A percentile compares a stretch with the other conserved stretches of the same genome.
Conservation (phyloP, 2,888 invertebrate genomes). For the Andrena bicolor region DNA sequence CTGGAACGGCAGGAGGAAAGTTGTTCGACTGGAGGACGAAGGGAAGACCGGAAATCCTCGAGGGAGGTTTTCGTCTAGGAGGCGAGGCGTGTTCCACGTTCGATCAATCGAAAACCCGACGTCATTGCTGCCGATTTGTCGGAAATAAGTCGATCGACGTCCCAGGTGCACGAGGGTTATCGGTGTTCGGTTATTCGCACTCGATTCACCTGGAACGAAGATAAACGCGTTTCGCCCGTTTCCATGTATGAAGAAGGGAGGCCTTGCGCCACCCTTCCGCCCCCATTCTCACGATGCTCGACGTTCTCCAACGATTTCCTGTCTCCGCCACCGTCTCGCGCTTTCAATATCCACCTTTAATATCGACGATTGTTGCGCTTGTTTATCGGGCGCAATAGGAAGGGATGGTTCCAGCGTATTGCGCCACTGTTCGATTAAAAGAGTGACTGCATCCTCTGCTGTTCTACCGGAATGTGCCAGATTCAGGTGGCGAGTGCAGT, state of each 20-base stretch:
- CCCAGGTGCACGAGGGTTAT: slow-evolving; percentile 75
- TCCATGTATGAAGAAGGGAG: slow-evolving; percentile 57
- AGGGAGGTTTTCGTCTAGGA: slow-evolving; percentile 46
- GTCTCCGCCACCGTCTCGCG: slow-evolving; percentile 1
- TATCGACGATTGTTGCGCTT: slow-evolving; percentile 33
- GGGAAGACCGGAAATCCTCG: slow-evolving; percentile 39
- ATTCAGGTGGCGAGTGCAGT: neutral
- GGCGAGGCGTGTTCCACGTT: slow-evolving; percentile 54
- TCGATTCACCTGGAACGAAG: slow-evolving; percentile 77
- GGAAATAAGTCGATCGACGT: slow-evolving; percentile 71
- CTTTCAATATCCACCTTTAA: slow-evolving; percentile 39
- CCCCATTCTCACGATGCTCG: neutral
- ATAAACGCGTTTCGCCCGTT: slow-evolving; percentile 73
- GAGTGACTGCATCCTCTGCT: neutral
- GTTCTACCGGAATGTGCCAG: neutral
- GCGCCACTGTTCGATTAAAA: neutral
- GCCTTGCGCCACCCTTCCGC: neutral
- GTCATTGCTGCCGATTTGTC: slow-evolving; percentile 73
- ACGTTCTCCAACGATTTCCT: slow-evolving; percentile 33
- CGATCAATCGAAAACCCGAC: slow-evolving; percentile 69
- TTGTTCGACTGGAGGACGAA: slow-evolving; percentile 25
- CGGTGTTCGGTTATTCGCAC: slow-evolving; percentile 71
- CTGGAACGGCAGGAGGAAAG: slow-evolving; percentile 21
- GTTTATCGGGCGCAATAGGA: slow-evolving; percentile 25
- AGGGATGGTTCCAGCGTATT: neutral